Conservation (phyloP, 1,140 invertebrate species). For the Drosophila triauraria region DNA sequence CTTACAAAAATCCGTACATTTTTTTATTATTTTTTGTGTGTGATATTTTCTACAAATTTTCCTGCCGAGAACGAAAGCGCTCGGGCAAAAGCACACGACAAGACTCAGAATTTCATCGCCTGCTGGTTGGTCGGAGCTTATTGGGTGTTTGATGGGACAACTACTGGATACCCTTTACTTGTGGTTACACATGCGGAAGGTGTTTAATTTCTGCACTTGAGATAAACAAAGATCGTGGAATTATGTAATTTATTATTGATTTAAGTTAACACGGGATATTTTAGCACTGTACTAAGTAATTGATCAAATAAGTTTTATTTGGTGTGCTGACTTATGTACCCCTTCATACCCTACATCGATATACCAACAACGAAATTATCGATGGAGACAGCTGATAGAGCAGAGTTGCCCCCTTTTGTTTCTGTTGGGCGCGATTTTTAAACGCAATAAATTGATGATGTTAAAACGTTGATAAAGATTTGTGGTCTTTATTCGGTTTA, state of each 20-base stretch:
- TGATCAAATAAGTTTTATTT: too few relatives aligned
- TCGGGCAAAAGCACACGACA: conserved; percentile 55
- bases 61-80: conserved; percentile 58
- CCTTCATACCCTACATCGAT: conserved; percentile 2
- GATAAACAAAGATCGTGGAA: fast-evolving
- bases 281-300: neutral
- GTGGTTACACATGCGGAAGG: fast-evolving
- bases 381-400: conserved; percentile 11
- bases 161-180: conserved; percentile 1
- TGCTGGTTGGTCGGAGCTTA: conserved; percentile 20
- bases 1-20: conserved; percentile 62
- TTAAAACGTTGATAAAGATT: neutral
- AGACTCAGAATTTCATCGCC: conserved; percentile 50
- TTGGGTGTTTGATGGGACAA: neutral
- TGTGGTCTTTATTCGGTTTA: neutral
- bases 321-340: neutral
- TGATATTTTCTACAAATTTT: conserved; percentile 69
- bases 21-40: conserved; percentile 67
- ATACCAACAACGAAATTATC: conserved; percentile 10
- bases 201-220: too few relatives aligned
- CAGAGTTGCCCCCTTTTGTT: neutral
- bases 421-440: neutral
- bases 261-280: too few relatives aligned
- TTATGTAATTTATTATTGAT: neutral
- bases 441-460: neutral